Conservation (phyloP, 2,888 invertebrate genomes). For the Tipula confusa region DNA sequence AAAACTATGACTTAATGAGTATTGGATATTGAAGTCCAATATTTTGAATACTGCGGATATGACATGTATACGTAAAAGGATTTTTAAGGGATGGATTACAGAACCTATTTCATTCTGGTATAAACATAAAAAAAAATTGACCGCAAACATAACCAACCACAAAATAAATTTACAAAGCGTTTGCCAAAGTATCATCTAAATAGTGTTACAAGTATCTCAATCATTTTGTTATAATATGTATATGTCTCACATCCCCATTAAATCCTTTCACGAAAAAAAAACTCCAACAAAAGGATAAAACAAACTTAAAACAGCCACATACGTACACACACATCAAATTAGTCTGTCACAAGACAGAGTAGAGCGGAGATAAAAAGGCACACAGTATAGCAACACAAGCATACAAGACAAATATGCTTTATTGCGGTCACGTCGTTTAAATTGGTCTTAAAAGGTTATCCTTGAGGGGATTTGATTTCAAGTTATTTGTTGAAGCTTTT, state of each 20-base stretch:
- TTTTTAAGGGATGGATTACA: too few species aligned
- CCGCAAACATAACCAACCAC: neutral
- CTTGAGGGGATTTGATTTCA: conserved; percentile 25
- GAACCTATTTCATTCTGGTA: too few species aligned
- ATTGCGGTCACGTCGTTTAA: conserved; percentile 25
- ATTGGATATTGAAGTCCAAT: too few species aligned
- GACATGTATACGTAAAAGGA: too few species aligned
- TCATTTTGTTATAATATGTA: neutral
- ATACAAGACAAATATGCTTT: neutral
- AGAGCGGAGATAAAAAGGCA: neutral
- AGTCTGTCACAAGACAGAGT: neutral
- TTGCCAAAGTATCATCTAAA: neutral
- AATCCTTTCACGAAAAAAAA: neutral
- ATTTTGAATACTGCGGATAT: too few species aligned
- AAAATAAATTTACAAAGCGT: neutral
- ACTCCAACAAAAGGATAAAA: neutral
- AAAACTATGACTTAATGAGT: too few species aligned
- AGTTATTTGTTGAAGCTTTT: conserved; percentile 1
- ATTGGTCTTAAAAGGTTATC: conserved; percentile 25
- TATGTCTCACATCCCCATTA: neutral
- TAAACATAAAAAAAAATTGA: too few species aligned
- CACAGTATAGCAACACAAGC: neutral
- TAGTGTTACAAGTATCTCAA: neutral
- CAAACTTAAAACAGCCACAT: neutral
- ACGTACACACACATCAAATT: too few species aligned